phyloP scores from a whole-genome alignment of 2,888 invertebrate genomes.

The Toxonevra muliebris region DNA sequence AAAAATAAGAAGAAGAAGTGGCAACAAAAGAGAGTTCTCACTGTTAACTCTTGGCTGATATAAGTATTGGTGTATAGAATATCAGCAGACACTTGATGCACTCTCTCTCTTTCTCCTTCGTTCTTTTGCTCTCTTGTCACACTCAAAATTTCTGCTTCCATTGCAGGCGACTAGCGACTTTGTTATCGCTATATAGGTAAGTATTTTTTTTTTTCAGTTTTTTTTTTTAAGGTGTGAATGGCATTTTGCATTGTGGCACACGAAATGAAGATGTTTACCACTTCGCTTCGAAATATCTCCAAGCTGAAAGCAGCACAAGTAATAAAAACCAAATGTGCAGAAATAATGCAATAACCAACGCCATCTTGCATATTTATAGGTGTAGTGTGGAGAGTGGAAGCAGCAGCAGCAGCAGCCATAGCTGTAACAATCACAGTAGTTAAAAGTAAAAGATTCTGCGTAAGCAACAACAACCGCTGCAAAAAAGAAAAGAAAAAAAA shows the following conservation, averaged over 20 bases:
- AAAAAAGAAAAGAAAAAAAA: neutral
- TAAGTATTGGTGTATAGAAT: too few species aligned
- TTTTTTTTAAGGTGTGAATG: slow-evolving; percentile 41
- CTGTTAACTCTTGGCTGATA: too few species aligned
- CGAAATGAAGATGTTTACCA: slow-evolving; percentile 42
- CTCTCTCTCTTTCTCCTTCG: neutral
- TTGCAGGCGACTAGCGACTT: too few species aligned
- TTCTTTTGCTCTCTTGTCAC: slow-evolving; percentile 11
- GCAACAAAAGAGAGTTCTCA: neutral
- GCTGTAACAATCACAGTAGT: neutral
- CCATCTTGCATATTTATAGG: slow-evolving; percentile 44
- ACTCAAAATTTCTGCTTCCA: too few species aligned
- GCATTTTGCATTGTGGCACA: slow-evolving; percentile 28
- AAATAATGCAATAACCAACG: slow-evolving; percentile 38
- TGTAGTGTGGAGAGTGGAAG: slow-evolving; percentile 8
- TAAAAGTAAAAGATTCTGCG: neutral
- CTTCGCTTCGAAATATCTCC: slow-evolving; percentile 30
- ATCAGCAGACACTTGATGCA: too few species aligned
- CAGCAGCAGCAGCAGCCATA: neutral
- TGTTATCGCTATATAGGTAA: neutral
- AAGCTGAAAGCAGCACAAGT: slow-evolving; percentile 26
- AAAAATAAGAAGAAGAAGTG: slow-evolving; percentile 19
- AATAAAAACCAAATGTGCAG: slow-evolving; percentile 35
- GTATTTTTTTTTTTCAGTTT: neutral
- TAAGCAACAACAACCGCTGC: neutral